These are phyloP conservation scores for Lomographa bimaculata DNA, from an alignment of 2,888 invertebrate genomes.

Conservation along the genomic window DNA sequence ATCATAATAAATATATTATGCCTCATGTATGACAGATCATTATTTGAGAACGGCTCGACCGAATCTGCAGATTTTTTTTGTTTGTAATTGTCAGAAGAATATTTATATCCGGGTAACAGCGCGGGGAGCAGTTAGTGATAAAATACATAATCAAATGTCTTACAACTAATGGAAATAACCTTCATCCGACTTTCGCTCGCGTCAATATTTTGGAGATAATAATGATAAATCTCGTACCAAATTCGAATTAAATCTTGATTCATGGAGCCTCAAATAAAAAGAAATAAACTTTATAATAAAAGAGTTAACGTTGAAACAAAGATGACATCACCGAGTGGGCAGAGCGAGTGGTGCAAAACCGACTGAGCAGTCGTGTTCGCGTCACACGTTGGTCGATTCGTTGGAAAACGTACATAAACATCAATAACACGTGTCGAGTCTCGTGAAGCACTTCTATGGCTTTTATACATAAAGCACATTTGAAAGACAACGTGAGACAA, in stretches of 20 bases:
- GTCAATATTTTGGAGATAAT: too few species aligned
- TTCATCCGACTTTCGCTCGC: too few species aligned
- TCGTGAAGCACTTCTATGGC: conserved; percentile 35
- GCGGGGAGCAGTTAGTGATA: too few species aligned
- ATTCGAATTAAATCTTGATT: conserved; percentile 9
- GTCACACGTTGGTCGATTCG: conserved; percentile 49
- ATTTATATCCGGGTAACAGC: too few species aligned
- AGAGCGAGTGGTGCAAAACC: conserved; percentile 51
- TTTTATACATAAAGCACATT: conserved; percentile 5
- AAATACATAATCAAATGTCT: too few species aligned
- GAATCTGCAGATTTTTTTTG: too few species aligned
- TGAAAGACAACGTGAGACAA: conserved; percentile 4
- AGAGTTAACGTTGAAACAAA: conserved; percentile 40
- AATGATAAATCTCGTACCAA: too few species aligned
- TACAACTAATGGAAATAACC: too few species aligned
- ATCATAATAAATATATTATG: too few species aligned
- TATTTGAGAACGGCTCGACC: too few species aligned
- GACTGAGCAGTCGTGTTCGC: conserved; percentile 49
- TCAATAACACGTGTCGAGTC: conserved; percentile 44
- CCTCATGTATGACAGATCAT: too few species aligned
- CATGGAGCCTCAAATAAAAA: conserved; percentile 4
- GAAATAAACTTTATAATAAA: conserved; percentile 7
- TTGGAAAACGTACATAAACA: conserved; percentile 41
- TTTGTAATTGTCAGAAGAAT: too few species aligned
- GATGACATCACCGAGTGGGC: conserved; percentile 64